Base-by-base conservation (phyloP, 2,113 vertebrate species). In the Vidua chalybeata region DNA sequence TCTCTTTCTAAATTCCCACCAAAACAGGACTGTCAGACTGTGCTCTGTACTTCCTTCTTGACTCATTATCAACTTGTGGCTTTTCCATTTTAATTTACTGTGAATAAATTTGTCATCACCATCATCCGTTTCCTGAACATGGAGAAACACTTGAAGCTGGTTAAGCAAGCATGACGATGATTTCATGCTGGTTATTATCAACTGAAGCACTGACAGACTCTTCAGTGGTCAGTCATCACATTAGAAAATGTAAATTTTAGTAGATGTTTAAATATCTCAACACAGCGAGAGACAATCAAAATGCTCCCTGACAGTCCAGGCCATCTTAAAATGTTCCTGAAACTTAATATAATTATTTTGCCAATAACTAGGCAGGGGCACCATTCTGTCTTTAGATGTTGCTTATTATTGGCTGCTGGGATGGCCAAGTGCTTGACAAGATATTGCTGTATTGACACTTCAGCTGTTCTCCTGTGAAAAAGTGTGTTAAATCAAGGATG, bases 211-310 rank as follows among this genome's bases (percentile, higher is more conserved):
- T 82, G 91, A 61, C 78, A 89, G 87, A 27, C 66, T 68, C 54
- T 75, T 94, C 43, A 62, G 75, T 91, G 87, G 95, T 83, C 90
- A 95, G 87, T 79, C 75, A 81, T 78, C 72, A 67, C 82, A 68
- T 84, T 85, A 91, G 76, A 71, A 94, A 86, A 90, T 80, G 61
- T 48, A 85, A 48, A 74, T 94, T 96, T 86, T n/a, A 71, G 55
- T 59, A 67, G 75, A 71, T 77, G 7, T 63, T 74, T 93, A 72
- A 86, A 41, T 87, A 66, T 63, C 67, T 45, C 14, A 7, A 52
- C 56, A 37, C 61, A 63, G 55, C 55, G 46, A 88, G 78, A 73
- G 43, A n/a, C 75, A 76, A 31, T 74, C 75, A 81, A 19, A 67
- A 56, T 55, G 33, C 27, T 66, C 21, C 46, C 51, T 28, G 73